Conservation (phyloP, 1,140 invertebrate genomes). For the Lasaia peninsularis region DNA sequence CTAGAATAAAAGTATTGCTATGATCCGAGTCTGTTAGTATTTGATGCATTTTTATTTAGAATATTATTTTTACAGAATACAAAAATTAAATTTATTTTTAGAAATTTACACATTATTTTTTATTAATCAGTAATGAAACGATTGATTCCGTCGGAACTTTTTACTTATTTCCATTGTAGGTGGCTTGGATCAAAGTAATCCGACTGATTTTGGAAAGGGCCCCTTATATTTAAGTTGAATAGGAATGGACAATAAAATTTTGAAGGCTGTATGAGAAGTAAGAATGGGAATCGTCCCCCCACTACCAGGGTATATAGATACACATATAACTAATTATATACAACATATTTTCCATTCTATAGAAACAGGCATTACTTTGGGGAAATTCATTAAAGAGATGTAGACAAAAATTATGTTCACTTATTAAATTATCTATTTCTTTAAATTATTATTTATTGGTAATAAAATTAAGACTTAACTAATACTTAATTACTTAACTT, state of each 20-base stretch:
- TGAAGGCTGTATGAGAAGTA: constrained; percentile 58
- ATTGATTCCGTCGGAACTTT: background rate
- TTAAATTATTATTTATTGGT: no score
- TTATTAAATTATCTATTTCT: no score
- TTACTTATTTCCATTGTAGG: background rate
- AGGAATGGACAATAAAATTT: constrained; percentile 66
- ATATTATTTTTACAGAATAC: no score
- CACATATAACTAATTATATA: constrained; percentile 6
- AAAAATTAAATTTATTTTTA: background rate
- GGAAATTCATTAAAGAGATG: no score
- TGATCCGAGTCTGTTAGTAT: constrained; percentile 9
- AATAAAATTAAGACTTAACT: no score
- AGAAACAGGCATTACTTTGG: no score
- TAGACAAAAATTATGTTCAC: no score
- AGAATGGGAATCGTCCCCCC: constrained; percentile 57
- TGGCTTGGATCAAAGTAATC: constrained; percentile 1
- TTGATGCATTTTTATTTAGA: background rate
- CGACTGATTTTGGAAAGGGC: constrained; percentile 15
- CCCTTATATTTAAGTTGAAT: constrained; percentile 23
- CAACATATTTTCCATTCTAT: background rate
- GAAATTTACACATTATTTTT: background rate
- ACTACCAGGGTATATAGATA: constrained; percentile 71
- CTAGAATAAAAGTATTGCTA: background rate
- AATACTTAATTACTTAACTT: no score
- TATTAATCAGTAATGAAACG: background rate